Conservation (phyloP, 2,797 vertebrate genomes). For the Tinamus major region DNA sequence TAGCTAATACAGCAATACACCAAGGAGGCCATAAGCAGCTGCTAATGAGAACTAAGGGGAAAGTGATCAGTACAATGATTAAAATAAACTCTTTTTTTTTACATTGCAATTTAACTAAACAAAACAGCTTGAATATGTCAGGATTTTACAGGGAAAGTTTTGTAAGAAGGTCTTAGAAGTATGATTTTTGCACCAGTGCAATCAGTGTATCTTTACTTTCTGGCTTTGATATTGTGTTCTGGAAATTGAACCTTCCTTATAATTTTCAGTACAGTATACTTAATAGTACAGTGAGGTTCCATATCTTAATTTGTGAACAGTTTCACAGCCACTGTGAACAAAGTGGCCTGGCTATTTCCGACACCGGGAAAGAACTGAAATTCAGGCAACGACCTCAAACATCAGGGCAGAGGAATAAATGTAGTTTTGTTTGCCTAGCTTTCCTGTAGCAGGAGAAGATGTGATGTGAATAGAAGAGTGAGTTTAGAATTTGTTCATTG, state of each 20-base stretch:
- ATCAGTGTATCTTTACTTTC: not conserved
- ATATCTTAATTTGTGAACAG: not conserved
- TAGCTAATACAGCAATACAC: not conserved
- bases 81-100: not conserved
- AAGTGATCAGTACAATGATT: not conserved
- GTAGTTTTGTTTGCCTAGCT: not conserved
- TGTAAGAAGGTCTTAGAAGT: not conserved
- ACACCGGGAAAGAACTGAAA: not conserved
- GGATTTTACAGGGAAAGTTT: not conserved
- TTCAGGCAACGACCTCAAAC: not conserved
- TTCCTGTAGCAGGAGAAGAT: not conserved
- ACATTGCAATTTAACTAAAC: not conserved
- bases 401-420: not conserved
- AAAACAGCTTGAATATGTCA: not conserved
- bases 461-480: not conserved
- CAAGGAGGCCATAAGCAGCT: not conserved
- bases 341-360: not conserved
- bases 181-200: not conserved
- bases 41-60: not conserved
- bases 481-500: not conserved
- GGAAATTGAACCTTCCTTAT: not conserved
- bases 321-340: not conserved
- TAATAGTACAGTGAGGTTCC: not conserved
- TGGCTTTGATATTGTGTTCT: not conserved
- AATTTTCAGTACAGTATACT: not conserved